Conservation (phyloP, 1,140 invertebrate species). For the Lanistes nyassanus region DNA sequence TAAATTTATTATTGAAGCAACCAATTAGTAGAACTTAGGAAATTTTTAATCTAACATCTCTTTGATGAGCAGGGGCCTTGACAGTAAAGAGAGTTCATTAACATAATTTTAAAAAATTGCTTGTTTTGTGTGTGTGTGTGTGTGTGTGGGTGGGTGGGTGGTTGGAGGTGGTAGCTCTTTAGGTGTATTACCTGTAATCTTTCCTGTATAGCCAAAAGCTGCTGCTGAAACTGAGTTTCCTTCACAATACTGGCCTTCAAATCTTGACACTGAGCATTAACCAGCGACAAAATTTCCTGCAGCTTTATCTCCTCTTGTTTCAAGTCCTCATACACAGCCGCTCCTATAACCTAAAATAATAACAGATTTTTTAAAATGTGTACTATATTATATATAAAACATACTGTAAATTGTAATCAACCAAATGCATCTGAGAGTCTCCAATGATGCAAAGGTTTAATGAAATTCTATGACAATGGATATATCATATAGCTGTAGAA, state of each 20-base stretch:
- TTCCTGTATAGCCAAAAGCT: conserved; percentile 13
- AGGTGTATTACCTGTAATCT: conserved; percentile 8
- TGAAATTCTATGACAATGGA: not conserved
- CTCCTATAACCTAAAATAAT: not conserved
- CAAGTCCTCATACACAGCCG: not conserved
- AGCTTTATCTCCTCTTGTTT: conserved; percentile 18
- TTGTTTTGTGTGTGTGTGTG: too few relatives aligned
- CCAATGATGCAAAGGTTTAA: not conserved
- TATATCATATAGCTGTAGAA: not conserved
- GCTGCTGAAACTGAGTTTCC: conserved; percentile 21
- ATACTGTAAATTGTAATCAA: not conserved
- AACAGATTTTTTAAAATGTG: too few relatives aligned
- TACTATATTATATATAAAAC: too few relatives aligned
- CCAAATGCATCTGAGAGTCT: not conserved
- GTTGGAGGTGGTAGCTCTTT: not conserved
- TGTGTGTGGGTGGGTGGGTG: too few relatives aligned
- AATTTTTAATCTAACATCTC: too few relatives aligned
- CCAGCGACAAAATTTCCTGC: conserved; percentile 23
- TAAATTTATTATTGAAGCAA: too few relatives aligned
- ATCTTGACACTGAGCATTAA: conserved; percentile 20
- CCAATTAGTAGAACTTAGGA: too few relatives aligned
- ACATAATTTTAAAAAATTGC: too few relatives aligned
- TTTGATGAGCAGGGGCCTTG: too few relatives aligned
- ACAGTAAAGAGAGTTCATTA: too few relatives aligned
- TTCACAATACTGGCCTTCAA: conserved; percentile 19